These are phyloP conservation scores for Heliconius erato DNA, from an alignment of 2,888 invertebrate genomes.

Conservation along the genomic window DNA sequence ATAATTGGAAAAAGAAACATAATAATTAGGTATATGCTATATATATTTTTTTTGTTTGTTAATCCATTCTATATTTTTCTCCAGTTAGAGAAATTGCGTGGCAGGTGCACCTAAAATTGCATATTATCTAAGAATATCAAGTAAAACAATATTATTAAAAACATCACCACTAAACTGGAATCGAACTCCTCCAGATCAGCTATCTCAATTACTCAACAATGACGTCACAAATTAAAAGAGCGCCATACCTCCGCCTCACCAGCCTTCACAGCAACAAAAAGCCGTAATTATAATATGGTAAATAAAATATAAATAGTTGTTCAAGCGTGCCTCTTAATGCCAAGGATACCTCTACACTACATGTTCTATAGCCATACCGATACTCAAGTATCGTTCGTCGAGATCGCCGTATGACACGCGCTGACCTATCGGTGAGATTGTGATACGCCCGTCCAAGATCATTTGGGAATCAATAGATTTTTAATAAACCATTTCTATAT, in stretches of 20 bases:
- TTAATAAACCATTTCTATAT: conserved; percentile 7
- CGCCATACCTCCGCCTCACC: conserved; percentile 27
- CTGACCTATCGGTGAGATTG: conserved; percentile 54
- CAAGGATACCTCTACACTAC: conserved; percentile 49
- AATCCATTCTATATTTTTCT: too few species aligned
- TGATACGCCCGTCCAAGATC: conserved; percentile 31
- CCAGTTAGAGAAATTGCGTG: too few species aligned
- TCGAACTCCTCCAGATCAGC: too few species aligned
- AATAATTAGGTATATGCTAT: too few species aligned
- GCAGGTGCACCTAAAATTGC: too few species aligned
- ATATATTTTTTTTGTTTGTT: too few species aligned
- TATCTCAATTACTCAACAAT: conserved; percentile 11
- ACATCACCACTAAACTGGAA: too few species aligned
- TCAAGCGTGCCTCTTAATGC: conserved; percentile 55
- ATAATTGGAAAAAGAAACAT: too few species aligned
- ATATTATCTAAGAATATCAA: too few species aligned
- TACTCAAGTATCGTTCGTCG: conserved; percentile 32
- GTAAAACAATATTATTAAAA: too few species aligned
- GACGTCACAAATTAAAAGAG: conserved; percentile 19
- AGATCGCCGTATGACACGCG: conserved; percentile 50
- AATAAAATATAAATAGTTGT: conserved; percentile 52
- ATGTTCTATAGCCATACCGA: conserved; percentile 10
- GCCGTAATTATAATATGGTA: conserved; percentile 51
- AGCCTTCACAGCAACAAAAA: conserved; percentile 47
- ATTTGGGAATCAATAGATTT: conserved; percentile 30